A percentile compares a stretch with the other conserved stretches of the same genome.
These are phyloP conservation scores for Diuraphis noxia DNA, from an alignment of 1,140 invertebrate genomes.

Conservation along the genomic window DNA sequence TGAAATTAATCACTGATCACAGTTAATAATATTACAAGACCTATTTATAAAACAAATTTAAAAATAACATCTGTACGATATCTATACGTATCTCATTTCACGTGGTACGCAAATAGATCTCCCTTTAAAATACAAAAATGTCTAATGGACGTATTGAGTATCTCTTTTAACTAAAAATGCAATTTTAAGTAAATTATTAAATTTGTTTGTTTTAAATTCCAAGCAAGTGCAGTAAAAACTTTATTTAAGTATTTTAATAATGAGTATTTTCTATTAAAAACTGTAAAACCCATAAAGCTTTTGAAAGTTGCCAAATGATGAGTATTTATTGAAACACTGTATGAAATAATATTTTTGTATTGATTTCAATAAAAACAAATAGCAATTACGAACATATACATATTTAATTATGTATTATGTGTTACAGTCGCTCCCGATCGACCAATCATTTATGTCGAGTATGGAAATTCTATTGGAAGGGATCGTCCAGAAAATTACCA, in stretches of 20 bases:
- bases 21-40: not conserved
- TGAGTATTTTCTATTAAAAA: not conserved
- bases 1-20: not conserved
- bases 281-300: not conserved
- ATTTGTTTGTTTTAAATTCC: not conserved
- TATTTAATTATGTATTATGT: not conserved
- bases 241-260: constrained; percentile 5
- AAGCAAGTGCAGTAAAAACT: not conserved
- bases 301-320: not conserved
- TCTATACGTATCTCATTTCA: not conserved
- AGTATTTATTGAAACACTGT: not conserved
- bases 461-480: not conserved
- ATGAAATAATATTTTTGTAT: not conserved
- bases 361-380: not conserved
- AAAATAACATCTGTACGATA: not conserved
- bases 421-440: constrained; percentile 14
- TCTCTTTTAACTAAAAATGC: not conserved
- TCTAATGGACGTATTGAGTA: too few species aligned
- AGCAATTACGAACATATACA: not conserved
- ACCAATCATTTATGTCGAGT: not conserved
- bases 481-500: constrained; percentile 4
- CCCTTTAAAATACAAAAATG: not conserved
- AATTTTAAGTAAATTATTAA: not conserved
- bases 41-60: not conserved
- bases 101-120: not conserved